phyloP scores from a whole-genome alignment of 2,888 invertebrate species.

The Parochlus steinenii region DNA sequence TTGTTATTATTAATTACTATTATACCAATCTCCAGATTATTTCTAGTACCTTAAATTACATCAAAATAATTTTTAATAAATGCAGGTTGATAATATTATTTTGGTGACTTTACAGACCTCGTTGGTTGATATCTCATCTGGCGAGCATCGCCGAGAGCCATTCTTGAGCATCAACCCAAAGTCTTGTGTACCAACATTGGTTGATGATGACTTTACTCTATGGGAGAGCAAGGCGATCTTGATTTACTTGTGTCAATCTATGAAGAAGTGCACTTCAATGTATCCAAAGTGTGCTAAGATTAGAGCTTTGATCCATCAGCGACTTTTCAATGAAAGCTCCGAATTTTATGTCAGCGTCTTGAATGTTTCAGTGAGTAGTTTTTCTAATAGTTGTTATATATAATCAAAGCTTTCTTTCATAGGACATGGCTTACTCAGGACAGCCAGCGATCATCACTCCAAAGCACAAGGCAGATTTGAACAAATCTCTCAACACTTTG shows the following conservation, averaged over 20 bases:
- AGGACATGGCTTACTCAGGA: not conserved
- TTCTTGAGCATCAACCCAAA: constrained; percentile 31
- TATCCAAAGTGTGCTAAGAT: constrained; percentile 31
- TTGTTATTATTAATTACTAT: no score
- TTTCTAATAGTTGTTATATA: no score
- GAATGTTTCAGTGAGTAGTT: constrained; percentile 28
- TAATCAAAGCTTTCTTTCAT: no score
- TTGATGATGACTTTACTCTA: constrained; percentile 33
- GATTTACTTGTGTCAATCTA: constrained; percentile 30
- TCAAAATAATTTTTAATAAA: no score
- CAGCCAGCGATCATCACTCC: constrained; percentile 3
- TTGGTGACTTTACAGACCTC: no score
- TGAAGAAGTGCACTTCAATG: constrained; percentile 30
- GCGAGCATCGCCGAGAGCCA: constrained; percentile 2
- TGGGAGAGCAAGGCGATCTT: constrained; percentile 36
- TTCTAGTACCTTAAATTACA: no score
- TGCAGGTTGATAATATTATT: no score
- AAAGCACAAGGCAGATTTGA: constrained; percentile 19
- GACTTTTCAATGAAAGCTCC: constrained; percentile 32
- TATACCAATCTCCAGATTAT: no score
- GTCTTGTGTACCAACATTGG: constrained; percentile 35
- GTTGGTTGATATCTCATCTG: not conserved
- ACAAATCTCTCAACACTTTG: constrained; percentile 32
- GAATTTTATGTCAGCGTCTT: constrained; percentile 32
- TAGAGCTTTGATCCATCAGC: constrained; percentile 31